phyloP scores from a whole-genome alignment of 2,113 vertebrate species.

The Ailuropoda melanoleuca region DNA sequence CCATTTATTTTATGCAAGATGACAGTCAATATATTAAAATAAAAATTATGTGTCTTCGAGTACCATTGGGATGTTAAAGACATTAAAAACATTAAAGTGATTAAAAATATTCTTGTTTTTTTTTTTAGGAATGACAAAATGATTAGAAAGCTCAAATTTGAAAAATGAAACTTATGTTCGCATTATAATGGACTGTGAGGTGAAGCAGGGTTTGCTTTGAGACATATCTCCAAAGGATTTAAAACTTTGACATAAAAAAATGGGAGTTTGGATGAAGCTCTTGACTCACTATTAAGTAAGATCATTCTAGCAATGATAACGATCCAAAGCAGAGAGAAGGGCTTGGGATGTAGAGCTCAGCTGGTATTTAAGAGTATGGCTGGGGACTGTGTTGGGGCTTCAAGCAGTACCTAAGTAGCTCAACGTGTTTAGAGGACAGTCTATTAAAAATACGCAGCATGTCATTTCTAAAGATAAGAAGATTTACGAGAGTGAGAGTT shows the following conservation, averaged over 20 bases:
- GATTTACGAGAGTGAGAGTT: neutral
- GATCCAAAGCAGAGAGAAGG: neutral
- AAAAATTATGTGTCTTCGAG: neutral
- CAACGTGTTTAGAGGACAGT: neutral
- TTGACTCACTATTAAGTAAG: neutral
- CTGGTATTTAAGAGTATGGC: neutral
- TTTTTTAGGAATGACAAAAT: neutral
- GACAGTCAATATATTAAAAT: neutral
- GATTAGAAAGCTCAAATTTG: neutral
- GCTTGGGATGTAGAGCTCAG: neutral
- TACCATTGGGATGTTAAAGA: neutral
- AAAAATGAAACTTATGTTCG: neutral
- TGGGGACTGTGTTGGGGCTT: neutral
- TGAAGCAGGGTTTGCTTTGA: neutral
- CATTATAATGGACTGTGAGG: neutral
- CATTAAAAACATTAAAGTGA: neutral
- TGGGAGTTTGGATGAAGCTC: neutral
- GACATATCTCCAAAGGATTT: neutral
- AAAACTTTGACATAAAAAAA: neutral
- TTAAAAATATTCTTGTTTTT: neutral
- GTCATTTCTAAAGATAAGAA: neutral
- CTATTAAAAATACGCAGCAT: neutral
- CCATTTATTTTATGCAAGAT: neutral
- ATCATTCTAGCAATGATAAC: neutral
- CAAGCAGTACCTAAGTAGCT: rapidly evolving